A percentile compares a stretch with the other conserved stretches of the same genome.
These are phyloP conservation scores for Scrobipalpa atriplicella DNA, from an alignment of 2,888 invertebrate species.

Conservation along the genomic window DNA sequence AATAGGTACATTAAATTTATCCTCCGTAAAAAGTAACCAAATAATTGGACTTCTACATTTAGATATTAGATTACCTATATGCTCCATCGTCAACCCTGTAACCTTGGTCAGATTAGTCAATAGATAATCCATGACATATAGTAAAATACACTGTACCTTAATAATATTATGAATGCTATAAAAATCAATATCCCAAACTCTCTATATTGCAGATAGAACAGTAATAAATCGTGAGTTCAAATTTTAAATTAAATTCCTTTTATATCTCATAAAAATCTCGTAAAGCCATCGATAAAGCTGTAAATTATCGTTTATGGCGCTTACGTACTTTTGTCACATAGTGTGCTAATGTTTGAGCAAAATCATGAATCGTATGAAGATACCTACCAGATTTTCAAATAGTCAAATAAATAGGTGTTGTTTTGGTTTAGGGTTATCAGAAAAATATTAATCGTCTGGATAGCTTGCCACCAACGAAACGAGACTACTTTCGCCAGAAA, in stretches of 20 bases:
- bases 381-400: too few relatives aligned
- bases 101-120: too few relatives aligned
- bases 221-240: constrained; percentile 35
- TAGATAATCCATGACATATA: not conserved
- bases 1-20: too few relatives aligned
- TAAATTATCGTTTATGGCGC: constrained; percentile 15
- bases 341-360: constrained; percentile 3
- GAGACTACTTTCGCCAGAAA: too few relatives aligned
- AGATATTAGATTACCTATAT: too few relatives aligned
- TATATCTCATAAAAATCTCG: constrained; percentile 46
- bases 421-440: too few relatives aligned
- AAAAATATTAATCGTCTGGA: too few relatives aligned
- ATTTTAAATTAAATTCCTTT: constrained; percentile 53
- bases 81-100: too few relatives aligned
- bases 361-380: not conserved
- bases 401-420: too few relatives aligned
- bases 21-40: too few relatives aligned
- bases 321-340: not conserved
- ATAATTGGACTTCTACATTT: too few relatives aligned
- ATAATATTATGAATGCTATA: not conserved
- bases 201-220: not conserved
- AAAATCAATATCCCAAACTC: not conserved
- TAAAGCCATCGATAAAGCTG: constrained; percentile 38
- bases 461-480: too few relatives aligned
- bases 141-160: not conserved